Base-by-base conservation (phyloP, 2,797 vertebrate genomes). In the Acanthurus tractus region DNA sequence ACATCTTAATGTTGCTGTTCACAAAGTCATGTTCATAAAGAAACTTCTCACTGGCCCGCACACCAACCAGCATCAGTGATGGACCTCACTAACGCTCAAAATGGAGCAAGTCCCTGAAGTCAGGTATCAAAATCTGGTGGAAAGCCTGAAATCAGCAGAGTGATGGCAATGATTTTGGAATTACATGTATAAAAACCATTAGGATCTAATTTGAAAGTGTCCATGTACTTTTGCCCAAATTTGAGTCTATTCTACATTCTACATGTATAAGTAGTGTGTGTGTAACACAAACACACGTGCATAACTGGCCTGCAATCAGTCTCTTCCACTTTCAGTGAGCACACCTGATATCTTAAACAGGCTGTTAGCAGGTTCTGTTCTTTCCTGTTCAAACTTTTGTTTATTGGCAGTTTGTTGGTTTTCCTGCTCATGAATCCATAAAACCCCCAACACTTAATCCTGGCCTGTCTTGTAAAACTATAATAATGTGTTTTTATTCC, bases 401-500 rank as follows among this genome's bases (percentile, higher is more conserved):
- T 42, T 61, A 29, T 6, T 10, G 3, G 50, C 20, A 20, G 4
- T 74, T 73, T 72, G 44, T 70, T 74, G 42, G 63, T 52, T 61
- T 64, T 78, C 63, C 49, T 55, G 63, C 62, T 81, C 66, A 72
- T 53, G n/a, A 84, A 79, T 65, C 80, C 63, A 79, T 88, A 85
- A 80, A 85, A 62, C 13, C 49, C 18, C n/a, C 29, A 22, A 56
- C 77, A 61, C 69, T 73, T 74, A 78, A 81, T 63, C 17, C 52
- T 15, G 20, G 8, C 6, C 49, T 53, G 46, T 68, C 79, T 84
- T 65, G 79, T 86, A 81, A 91, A 90, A 78, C 29, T 59, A 45
- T 76, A 67, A 84, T 59, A 61, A 71, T 48, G 38, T 58, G 64
- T 71, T 91, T 82, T 79, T 76, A 84, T 79, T 86, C 58, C 14